Conservation (phyloP, 2,888 invertebrate species). For the Ametastegia equiseti region DNA sequence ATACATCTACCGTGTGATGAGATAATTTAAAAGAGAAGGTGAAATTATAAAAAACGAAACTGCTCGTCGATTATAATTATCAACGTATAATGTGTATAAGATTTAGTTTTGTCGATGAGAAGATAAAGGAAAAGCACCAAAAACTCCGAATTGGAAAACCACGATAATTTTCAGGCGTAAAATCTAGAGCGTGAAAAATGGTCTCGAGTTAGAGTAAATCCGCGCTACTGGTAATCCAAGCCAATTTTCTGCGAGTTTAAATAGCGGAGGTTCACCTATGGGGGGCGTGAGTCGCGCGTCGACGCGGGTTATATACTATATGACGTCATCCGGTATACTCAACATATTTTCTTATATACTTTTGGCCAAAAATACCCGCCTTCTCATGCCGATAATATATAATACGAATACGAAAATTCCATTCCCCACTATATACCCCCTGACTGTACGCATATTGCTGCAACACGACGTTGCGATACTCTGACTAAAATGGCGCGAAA, state of each 20-base stretch:
- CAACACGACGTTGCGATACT: background rate
- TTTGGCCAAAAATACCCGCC: no score
- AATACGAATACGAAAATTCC: no score
- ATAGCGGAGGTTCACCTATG: background rate
- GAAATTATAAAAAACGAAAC: background rate
- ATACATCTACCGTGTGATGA: background rate
- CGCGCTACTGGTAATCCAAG: conserved; percentile 6
- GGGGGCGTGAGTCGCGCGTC: background rate
- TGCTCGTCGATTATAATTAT: background rate
- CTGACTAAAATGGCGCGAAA: conserved; percentile 32
- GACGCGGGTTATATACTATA: background rate
- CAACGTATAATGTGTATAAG: background rate
- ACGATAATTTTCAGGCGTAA: background rate
- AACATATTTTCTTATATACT: no score
- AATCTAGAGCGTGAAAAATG: background rate
- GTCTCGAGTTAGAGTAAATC: background rate
- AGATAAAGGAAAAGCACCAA: background rate
- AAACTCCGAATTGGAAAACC: background rate
- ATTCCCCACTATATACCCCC: background rate
- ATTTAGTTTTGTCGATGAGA: no score
- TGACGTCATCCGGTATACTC: background rate
- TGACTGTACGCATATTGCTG: no score
- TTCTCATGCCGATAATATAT: no score
- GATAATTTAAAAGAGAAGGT: background rate
- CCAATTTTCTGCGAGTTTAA: background rate